Conservation (phyloP, 2,888 invertebrate species). For the Cyclophora albipunctata region DNA sequence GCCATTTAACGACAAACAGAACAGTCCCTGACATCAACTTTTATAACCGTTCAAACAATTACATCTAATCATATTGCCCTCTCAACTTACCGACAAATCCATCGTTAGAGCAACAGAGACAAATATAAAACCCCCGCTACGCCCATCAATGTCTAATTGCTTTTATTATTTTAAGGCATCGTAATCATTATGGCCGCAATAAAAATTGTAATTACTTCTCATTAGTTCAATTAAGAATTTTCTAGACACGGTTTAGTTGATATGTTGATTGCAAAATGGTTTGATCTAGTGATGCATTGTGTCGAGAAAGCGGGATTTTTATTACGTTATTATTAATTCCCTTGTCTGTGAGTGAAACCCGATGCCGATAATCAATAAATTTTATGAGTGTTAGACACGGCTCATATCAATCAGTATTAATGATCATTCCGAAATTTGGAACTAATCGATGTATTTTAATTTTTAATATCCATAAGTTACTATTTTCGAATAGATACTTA, state of each 20-base stretch:
- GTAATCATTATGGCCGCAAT: slow-evolving; percentile 74
- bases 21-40: slow-evolving; percentile 70
- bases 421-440: slow-evolving; percentile 65
- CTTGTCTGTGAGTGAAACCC: slow-evolving; percentile 53
- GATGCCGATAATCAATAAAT: slow-evolving; percentile 52
- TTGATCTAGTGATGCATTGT: slow-evolving; percentile 49
- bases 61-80: slow-evolving; percentile 61
- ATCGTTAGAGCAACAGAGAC: slow-evolving; percentile 44
- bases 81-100: slow-evolving; percentile 32
- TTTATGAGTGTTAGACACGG: slow-evolving; percentile 66
- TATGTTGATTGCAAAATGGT: slow-evolving; percentile 66
- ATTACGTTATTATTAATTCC: slow-evolving; percentile 49
- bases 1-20: slow-evolving; percentile 70
- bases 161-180: slow-evolving; percentile 76
- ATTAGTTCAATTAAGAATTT: slow-evolving; percentile 76
- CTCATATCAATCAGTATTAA: slow-evolving; percentile 66
- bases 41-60: slow-evolving; percentile 75
- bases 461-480: slow-evolving; percentile 60
- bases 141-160: slow-evolving; percentile 73
- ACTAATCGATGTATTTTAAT: slow-evolving; percentile 62
- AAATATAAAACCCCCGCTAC: slow-evolving; percentile 49
- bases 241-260: slow-evolving; percentile 71
- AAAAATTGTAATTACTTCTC: slow-evolving; percentile 76
- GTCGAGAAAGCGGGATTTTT: slow-evolving; percentile 54
- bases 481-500: slow-evolving; percentile 39